These are phyloP conservation scores for Horisme vitalbata DNA, from an alignment of 2,888 invertebrate species.

Conservation along the genomic window DNA sequence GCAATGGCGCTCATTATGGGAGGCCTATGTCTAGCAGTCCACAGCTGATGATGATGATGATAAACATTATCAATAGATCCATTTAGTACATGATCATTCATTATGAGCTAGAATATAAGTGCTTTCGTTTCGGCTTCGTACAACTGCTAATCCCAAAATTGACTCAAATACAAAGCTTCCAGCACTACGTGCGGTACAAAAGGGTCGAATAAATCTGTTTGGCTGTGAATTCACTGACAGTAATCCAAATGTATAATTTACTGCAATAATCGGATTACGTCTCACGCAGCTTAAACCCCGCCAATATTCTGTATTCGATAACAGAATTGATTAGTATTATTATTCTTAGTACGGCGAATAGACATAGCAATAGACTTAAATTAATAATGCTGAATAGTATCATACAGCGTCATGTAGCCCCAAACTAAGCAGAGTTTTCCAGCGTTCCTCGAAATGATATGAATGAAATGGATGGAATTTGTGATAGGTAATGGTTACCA, in stretches of 20 bases:
- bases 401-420: no score
- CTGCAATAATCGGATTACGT: constrained; percentile 17
- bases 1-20: no score
- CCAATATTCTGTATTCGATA: constrained; percentile 1
- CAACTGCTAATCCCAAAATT: neutral
- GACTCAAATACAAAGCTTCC: neutral
- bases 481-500: no score
- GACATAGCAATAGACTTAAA: no score
- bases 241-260: constrained; percentile 25
- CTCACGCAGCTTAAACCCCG: neutral
- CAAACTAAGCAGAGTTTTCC: no score
- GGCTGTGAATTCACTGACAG: constrained; percentile 17
- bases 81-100: no score
- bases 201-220: constrained; percentile 22
- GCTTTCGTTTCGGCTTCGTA: neutral
- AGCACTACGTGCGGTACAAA: neutral
- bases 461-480: no score
- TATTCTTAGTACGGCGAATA: neutral
- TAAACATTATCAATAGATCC: no score
- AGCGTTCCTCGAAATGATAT: no score
- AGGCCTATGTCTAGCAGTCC: no score
- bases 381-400: no score
- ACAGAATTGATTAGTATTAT: neutral
- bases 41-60: no score
- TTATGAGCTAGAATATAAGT: neutral